A percentile compares a stretch with the other conserved stretches of the same genome.
phyloP scores from a whole-genome alignment of 2,113 vertebrate genomes.

The Vidua macroura region DNA sequence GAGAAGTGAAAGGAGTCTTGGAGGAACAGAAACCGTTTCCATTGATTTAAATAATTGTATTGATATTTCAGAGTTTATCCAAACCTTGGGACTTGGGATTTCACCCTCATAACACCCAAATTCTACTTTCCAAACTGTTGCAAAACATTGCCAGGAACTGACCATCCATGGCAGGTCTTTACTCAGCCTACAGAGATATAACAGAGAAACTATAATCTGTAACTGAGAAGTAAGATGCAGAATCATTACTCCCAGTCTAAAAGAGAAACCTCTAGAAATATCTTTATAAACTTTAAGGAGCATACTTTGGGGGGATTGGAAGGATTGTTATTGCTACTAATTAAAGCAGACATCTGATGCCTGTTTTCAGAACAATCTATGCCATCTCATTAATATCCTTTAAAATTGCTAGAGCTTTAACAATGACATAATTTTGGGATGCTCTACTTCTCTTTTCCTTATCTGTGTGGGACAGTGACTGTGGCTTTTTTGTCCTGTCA shows the following conservation, averaged over 20 bases:
- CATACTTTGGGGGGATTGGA: rapidly evolving
- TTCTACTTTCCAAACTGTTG: background rate
- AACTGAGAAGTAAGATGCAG: background rate
- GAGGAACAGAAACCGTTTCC: background rate
- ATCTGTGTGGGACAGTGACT: background rate
- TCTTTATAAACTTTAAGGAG: background rate
- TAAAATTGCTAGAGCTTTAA: background rate
- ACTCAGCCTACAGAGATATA: background rate
- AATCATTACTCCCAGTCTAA: background rate
- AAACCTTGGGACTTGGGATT: background rate
- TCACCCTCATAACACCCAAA: background rate
- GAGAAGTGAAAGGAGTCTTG: background rate
- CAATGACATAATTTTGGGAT: background rate
- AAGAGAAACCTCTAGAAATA: background rate
- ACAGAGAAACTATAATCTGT: background rate
- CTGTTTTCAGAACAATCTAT: background rate
- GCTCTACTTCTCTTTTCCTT: background rate
- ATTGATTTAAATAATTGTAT: background rate
- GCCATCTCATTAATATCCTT: background rate
- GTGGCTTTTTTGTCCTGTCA: background rate
- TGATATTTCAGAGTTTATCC: background rate
- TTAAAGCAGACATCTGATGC: background rate
- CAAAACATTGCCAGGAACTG: background rate
- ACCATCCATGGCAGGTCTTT: background rate
- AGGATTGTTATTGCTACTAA: background rate